These are phyloP conservation scores for Haliclystus octoradiatus DNA, from an alignment of 30 jellyfish, hydroid and myxozoan species.

Conservation along the genomic window DNA sequence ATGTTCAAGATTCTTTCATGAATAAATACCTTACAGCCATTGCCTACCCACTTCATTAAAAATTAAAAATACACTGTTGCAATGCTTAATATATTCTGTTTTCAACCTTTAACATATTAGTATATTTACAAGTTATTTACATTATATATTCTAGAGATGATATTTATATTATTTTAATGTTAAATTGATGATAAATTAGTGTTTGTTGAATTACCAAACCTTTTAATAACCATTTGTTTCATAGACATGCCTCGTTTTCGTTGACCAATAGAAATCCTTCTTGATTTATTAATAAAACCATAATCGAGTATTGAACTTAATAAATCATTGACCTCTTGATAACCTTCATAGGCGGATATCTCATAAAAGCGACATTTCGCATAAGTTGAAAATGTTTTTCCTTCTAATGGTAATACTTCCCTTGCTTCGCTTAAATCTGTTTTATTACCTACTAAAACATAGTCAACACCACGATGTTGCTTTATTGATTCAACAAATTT, in stretches of 20 bases:
- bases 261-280: not conserved
- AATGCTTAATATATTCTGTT: no score
- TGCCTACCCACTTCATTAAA: no score
- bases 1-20: no score
- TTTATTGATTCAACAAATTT: not conserved
- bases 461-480: not conserved
- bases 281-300: not conserved
- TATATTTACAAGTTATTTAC: no score
- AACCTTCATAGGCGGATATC: not conserved
- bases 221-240: not conserved
- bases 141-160: no score
- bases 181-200: not conserved
- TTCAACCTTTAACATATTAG: no score
- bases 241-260: constrained; percentile 1
- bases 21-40: no score
- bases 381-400: not conserved
- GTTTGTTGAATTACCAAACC: not conserved
- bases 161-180: no score
- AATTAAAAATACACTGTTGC: no score
- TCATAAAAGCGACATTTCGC: not conserved
- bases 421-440: not conserved
- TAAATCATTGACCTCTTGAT: not conserved
- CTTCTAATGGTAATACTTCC: not conserved
- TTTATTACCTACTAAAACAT: not conserved
- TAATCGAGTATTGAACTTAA: not conserved